phyloP scores from a whole-genome alignment of 2,113 vertebrate species.

The Glaucidium brasilianum region DNA sequence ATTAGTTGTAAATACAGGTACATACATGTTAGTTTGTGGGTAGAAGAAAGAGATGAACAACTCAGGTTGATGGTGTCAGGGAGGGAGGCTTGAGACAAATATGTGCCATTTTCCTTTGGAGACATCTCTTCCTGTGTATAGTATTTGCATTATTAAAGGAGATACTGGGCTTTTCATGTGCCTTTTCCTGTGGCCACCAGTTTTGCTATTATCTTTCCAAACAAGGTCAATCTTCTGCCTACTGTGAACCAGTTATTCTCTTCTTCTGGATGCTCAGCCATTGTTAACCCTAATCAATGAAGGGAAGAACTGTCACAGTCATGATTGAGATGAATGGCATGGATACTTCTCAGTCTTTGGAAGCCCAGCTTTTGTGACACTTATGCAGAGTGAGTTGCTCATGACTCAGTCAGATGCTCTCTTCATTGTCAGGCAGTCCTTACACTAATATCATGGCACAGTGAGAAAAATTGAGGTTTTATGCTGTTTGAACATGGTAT shows the following conservation, averaged over 20 bases:
- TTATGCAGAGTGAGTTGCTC: neutral
- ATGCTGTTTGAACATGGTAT: neutral
- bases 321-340: conserved; percentile 9
- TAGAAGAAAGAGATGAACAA: neutral
- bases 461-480: neutral
- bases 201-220: neutral
- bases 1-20: neutral
- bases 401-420: neutral
- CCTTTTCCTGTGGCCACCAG: neutral
- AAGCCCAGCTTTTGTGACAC: neutral
- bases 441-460: neutral
- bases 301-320: neutral
- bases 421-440: neutral
- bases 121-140: neutral
- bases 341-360: neutral
- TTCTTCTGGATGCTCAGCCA: neutral
- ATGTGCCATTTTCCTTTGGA: neutral
- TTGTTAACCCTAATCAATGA: conserved; percentile 5
- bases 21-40: neutral
- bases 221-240: neutral
- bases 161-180: neutral
- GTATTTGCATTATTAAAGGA: neutral
- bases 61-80: neutral
- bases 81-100: neutral
- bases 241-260: neutral